A percentile compares a stretch with the other conserved stretches of the same genome.
Evolutionary conservation across 2,888 invertebrate genomes (phyloP).

Genomic region (Steinernema carpocapsae): DNA sequence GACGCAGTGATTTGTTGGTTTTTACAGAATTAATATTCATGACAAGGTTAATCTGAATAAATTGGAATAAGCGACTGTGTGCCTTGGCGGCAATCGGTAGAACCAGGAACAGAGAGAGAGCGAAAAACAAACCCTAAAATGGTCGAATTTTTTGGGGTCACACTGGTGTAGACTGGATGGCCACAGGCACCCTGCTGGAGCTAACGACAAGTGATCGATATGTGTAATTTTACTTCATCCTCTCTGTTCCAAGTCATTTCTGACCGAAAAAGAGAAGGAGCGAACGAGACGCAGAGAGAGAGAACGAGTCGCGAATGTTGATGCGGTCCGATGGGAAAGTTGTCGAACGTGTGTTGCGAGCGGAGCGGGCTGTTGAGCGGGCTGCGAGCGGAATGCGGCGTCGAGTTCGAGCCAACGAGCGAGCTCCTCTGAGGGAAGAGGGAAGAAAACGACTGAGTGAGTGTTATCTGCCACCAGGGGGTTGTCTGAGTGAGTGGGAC

Average conservation of each 20-base stretch:
- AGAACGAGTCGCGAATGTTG: slow-evolving; percentile 34
- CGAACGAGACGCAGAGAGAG: slow-evolving; percentile 29
- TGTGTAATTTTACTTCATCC: slow-evolving; percentile 35
- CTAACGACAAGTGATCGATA: slow-evolving; percentile 33
- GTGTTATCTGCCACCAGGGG: not conserved
- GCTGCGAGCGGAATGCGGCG: slow-evolving; percentile 22
- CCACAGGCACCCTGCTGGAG: slow-evolving; percentile 23
- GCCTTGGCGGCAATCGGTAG: not conserved
- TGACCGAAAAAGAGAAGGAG: slow-evolving; percentile 22
- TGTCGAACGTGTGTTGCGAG: slow-evolving; percentile 31
- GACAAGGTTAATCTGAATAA: slow-evolving; percentile 19
- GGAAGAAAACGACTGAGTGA: not conserved
- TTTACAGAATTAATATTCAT: slow-evolving; percentile 7
- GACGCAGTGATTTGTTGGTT: too few species aligned
- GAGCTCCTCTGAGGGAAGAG: not conserved
- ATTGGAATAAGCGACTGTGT: slow-evolving; percentile 17
- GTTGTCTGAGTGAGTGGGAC: slow-evolving; percentile 10
- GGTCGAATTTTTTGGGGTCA: slow-evolving; percentile 19
- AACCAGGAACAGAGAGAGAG: not conserved
- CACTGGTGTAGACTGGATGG: slow-evolving; percentile 25
- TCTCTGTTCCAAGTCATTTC: slow-evolving; percentile 34
- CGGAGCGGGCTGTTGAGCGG: slow-evolving; percentile 29
- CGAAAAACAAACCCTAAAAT: not conserved
- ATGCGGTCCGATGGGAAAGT: slow-evolving; percentile 32
- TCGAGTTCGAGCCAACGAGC: not conserved